Evolutionary conservation across 2,888 invertebrate species (phyloP).

Genomic region (Drosophila emarginata): DNA sequence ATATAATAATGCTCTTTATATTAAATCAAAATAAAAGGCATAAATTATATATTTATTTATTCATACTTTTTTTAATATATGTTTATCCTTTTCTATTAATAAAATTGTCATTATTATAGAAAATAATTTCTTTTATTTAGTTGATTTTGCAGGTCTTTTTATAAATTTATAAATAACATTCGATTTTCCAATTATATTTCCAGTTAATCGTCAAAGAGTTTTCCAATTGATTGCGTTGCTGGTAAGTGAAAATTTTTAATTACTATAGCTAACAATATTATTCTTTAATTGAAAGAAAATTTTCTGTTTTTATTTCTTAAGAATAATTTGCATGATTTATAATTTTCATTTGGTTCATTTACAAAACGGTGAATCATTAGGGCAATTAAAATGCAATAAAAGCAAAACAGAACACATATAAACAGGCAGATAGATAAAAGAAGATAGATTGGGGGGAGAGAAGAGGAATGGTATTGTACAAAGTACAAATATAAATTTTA

Average conservation of each 20-base stretch:
- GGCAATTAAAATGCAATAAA: constrained; percentile 73
- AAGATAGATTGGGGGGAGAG: not conserved
- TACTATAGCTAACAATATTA: constrained; percentile 6
- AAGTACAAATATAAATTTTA: constrained; percentile 72
- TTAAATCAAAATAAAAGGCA: too few relatives aligned
- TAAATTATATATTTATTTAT: too few relatives aligned
- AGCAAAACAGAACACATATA: constrained; percentile 9
- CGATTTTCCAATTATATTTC: not conserved
- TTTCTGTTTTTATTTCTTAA: constrained; percentile 19
- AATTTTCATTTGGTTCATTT: constrained; percentile 60
- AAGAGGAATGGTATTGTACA: constrained; percentile 33
- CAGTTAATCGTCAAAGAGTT: not conserved
- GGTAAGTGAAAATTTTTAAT: constrained; percentile 3
- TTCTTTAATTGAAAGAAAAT: constrained; percentile 22
- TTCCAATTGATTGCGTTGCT: not conserved
- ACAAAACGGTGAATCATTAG: constrained; percentile 72
- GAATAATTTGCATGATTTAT: constrained; percentile 56
- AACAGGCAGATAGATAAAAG: constrained; percentile 19
- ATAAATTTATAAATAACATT: not conserved
- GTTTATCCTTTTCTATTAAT: too few relatives aligned
- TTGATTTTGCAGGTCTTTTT: too few relatives aligned
- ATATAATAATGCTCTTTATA: too few relatives aligned
- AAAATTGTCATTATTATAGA: too few relatives aligned
- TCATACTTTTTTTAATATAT: too few relatives aligned
- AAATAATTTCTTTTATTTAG: too few relatives aligned